Evolutionary conservation across 2,797 vertebrate genomes (phyloP), one percentile per base, ranked within the genome.

Genomic region (Malurus leucopterus): DNA sequence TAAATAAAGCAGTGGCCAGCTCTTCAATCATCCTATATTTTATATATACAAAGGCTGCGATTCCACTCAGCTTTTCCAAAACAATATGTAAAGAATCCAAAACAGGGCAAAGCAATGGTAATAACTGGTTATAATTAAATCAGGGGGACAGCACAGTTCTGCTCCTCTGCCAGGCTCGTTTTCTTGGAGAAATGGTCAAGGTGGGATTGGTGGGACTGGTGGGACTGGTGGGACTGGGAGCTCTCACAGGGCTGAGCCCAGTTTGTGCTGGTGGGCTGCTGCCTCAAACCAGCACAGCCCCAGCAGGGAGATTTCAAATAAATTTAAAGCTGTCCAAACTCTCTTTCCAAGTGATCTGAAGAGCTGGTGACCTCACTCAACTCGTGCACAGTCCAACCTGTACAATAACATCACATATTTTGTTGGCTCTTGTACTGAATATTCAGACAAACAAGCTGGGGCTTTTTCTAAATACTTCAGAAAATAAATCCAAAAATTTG

Each of bases 11-110:
- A 54, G 34, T 64, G 91, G 88, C 81, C 89, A 94, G 92, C 15
- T 92, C 89, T 65, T 95, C 94, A 88, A 93, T 96, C 91, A 93
- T 34, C 70, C 86, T 94, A 95, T 94, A 95, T 95, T 91, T 86
- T 93, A 96, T 93, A 86, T 84, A 89, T 51, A 95, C 89, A 94
- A 91, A 95, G 90, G 83, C 93, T 92, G 86, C 13, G n/a, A 93
- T 94, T 91, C 92, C 94, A 88, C 41, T 72, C 84, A 92, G 93
- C 84, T 96, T 90, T 92, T 92, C 92, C 50, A 72, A 94, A 96
- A 96, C 92, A 93, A 84, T 54, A 93, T 89, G 88, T 74, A 90
- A 95, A 94, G 87, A 92, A 84, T 95, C 92, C 92, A 87, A 91
- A 96, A 67, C 89, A 89, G 90, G 93, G 76, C 86, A 89, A 27